Evolutionary conservation across 2,113 vertebrate species (phyloP).

Genomic region (Riparia riparia): DNA sequence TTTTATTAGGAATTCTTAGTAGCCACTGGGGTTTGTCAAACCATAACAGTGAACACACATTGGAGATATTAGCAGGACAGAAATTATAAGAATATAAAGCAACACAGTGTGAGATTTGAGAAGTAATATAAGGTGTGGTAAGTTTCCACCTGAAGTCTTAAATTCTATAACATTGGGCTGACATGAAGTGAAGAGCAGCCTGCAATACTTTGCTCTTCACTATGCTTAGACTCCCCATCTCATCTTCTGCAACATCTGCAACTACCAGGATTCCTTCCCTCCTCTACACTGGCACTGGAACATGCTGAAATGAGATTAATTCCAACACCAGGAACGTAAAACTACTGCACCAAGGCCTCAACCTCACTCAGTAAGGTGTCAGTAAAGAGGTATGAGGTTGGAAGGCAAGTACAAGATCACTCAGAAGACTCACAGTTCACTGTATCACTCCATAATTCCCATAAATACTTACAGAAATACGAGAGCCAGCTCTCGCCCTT

Average conservation of each 20-base stretch:
- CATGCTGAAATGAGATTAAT: not conserved
- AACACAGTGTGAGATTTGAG: not conserved
- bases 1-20: not conserved
- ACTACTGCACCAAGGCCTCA: not conserved
- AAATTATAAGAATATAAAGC: not conserved
- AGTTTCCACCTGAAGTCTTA: not conserved
- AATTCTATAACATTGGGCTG: not conserved
- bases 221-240: not conserved
- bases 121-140: not conserved
- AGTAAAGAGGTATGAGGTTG: not conserved
- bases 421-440: not conserved
- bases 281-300: not conserved
- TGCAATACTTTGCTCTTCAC: not conserved
- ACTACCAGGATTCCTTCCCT: not conserved
- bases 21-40: not conserved
- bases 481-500: conserved; percentile 89
- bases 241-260: not conserved
- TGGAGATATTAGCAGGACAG: not conserved
- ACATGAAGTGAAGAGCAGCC: not conserved
- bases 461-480: conserved; percentile 83
- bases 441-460: not conserved
- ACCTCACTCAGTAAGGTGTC: not conserved
- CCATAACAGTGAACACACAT: not conserved
- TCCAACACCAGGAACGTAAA: not conserved
- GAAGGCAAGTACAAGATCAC: not conserved